A percentile compares a stretch with the other conserved stretches of the same genome.
These are phyloP conservation scores for Hyppa rectilinea DNA, from an alignment of 2,888 invertebrate genomes.

Conservation along the genomic window DNA sequence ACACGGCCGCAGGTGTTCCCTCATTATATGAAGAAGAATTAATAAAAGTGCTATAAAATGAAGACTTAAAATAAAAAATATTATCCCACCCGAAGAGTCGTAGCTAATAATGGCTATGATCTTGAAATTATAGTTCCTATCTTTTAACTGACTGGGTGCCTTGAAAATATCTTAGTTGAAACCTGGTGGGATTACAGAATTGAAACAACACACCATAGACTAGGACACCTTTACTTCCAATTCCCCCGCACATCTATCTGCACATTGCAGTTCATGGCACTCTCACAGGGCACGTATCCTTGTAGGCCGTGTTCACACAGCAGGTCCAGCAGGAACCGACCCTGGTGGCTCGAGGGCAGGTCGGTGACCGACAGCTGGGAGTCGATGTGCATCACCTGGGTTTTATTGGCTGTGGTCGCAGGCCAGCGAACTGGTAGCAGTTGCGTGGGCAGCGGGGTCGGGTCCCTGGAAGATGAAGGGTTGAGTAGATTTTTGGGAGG, in stretches of 20 bases:
- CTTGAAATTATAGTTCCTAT: not conserved
- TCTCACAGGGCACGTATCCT: conserved; percentile 84
- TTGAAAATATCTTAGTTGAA: not conserved
- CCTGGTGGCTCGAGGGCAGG: conserved; percentile 66
- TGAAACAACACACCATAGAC: conserved; percentile 16
- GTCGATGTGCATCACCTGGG: conserved; percentile 75
- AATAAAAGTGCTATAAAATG: not conserved
- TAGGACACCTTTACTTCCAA: conserved; percentile 27
- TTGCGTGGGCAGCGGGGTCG: conserved; percentile 75
- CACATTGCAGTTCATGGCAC: conserved; percentile 69
- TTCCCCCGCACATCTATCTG: conserved; percentile 9
- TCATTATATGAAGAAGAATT: not conserved
- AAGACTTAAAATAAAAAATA: not conserved
- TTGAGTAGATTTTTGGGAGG: not conserved
- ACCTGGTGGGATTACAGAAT: not conserved
- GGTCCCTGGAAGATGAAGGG: conserved; percentile 75
- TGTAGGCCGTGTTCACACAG: conserved; percentile 80
- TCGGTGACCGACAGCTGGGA: conserved; percentile 66
- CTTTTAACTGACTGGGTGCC: not conserved
- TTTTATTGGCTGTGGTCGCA: conserved; percentile 69
- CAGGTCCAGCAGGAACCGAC: conserved; percentile 73
- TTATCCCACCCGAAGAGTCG: not conserved
- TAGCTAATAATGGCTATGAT: too few species aligned
- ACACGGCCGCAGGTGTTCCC: not conserved
- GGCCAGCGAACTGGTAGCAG: conserved; percentile 80